Conservation (phyloP, 2,797 vertebrate genomes). For the Tamandua tetradactyla region DNA sequence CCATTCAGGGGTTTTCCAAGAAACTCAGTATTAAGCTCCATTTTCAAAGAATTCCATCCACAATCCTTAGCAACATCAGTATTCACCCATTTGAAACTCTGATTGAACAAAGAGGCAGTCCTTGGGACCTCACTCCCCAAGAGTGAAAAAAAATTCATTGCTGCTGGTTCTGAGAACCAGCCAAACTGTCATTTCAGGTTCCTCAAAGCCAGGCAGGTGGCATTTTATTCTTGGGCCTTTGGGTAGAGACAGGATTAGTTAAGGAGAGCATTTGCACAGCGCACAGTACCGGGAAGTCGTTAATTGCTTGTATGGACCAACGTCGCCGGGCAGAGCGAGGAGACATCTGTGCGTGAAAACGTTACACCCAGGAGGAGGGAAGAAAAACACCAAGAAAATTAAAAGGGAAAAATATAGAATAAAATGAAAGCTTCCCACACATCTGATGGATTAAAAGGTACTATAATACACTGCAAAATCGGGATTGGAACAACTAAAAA, state of each 20-base stretch:
- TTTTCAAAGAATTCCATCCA: constrained; percentile 54
- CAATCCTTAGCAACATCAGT: background rate
- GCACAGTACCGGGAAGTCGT: constrained; percentile 98
- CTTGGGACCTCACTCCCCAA: constrained; percentile 30
- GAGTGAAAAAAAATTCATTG: constrained; percentile 40
- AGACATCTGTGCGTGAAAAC: constrained; percentile 92
- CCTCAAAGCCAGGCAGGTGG: constrained; percentile 87
- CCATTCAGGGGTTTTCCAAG: constrained; percentile 14
- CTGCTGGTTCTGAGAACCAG: constrained; percentile 66
- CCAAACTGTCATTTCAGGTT: constrained; percentile 80
- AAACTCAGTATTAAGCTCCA: constrained; percentile 37
- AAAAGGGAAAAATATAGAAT: constrained; percentile 84
- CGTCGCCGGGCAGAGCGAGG: constrained; percentile 94
- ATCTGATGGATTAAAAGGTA: constrained; percentile 67
- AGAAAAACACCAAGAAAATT: constrained; percentile 86
- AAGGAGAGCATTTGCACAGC: constrained; percentile 86
- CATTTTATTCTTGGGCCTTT: constrained; percentile 88
- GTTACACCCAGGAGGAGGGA: constrained; percentile 85
- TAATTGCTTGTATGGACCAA: constrained; percentile 98
- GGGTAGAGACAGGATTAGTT: constrained; percentile 85
- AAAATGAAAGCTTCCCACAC: constrained; percentile 81
- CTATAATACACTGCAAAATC: constrained; percentile 26
- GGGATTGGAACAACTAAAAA: background rate
- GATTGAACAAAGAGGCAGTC: background rate
- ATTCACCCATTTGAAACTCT: background rate